Evolutionary conservation across 2,797 vertebrate species (phyloP).

Genomic region (Enteromius thamalakanensis): DNA sequence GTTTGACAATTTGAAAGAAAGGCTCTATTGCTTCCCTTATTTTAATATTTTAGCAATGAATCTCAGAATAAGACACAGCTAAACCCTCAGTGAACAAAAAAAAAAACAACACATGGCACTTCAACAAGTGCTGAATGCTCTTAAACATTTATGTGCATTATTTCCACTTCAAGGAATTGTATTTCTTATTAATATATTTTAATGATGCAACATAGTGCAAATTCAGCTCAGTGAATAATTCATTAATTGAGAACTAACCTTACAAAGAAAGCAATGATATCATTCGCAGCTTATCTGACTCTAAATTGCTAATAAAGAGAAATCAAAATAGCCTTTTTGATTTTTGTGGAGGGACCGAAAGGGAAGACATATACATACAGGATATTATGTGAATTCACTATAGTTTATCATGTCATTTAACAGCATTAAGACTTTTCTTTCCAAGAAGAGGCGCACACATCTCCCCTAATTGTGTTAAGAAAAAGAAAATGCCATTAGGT

Average conservation of each 20-base stretch:
- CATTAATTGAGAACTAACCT: conserved; percentile 72
- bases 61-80: conserved; percentile 68
- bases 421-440: conserved; percentile 62
- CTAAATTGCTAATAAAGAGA: conserved; percentile 56
- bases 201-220: conserved; percentile 79
- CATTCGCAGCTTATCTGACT: conserved; percentile 57
- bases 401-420: conserved; percentile 61
- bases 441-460: conserved; percentile 62
- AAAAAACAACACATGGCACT: conserved; percentile 50
- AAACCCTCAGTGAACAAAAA: conserved; percentile 61
- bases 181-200: conserved; percentile 76
- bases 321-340: conserved; percentile 50
- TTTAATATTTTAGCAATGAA: conserved; percentile 77
- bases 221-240: conserved; percentile 75
- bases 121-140: conserved; percentile 65
- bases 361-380: conserved; percentile 51
- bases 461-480: conserved; percentile 66
- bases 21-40: conserved; percentile 78
- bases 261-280: conserved; percentile 61
- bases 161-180: conserved; percentile 75
- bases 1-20: conserved; percentile 77
- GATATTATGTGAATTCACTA: conserved; percentile 64
- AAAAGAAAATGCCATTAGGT: conserved; percentile 66
- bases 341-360: conserved; percentile 51
- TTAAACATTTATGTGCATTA: conserved; percentile 79